Evolutionary conservation across 2,797 vertebrate species (phyloP), one percentile per base, ranked within the genome.

Genomic region (Euthynnus affinis): DNA sequence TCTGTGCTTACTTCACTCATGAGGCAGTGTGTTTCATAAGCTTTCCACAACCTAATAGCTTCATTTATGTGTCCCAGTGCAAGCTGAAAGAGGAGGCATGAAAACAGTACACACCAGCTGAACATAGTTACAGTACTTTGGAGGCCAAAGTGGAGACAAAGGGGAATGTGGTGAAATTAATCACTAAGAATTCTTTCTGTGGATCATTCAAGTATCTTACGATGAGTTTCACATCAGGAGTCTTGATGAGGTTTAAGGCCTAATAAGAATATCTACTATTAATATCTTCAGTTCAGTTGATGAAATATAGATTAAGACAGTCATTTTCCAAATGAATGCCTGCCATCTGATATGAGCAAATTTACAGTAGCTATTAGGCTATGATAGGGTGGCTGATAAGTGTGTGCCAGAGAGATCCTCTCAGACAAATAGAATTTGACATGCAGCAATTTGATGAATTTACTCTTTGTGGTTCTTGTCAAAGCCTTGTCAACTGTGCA

Each of bases 251-350:
- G 71, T 86, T 89, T 83, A 88, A 86, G 67, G 59, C 76, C 69
- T 85, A 84, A 91, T 86, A 90, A 88, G 85, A 92, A 89, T 84
- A 91, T 88, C 83, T 90, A 71, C 89, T 84, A 87, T 92, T 90
- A 88, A 92, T 92, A 88, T 91, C 81, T 91, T 80, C 70, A 84
- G 82, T 83, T 77, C 78, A 88, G 87, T 90, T 91, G 84, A 93
- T 93, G 82, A 93, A 93, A 95, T 92, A 92, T 91, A 89, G 90
- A 93, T 92, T 83, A 89, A 90, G 86, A 86, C 60, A 89, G 87
- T 87, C 49, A 91, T 91, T 91, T 92, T 90, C 90, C 86, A 91
- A 91, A 93, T 91, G 86, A 92, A 87, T 72, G 86, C 71, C 86
- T 86, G 86, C 82, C 87, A 88, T 89, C 88, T 89, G 85, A 93